Base-by-base conservation (phyloP, 37 sponge, comb jelly and placozoan species). In the Spongilla lacustris region DNA sequence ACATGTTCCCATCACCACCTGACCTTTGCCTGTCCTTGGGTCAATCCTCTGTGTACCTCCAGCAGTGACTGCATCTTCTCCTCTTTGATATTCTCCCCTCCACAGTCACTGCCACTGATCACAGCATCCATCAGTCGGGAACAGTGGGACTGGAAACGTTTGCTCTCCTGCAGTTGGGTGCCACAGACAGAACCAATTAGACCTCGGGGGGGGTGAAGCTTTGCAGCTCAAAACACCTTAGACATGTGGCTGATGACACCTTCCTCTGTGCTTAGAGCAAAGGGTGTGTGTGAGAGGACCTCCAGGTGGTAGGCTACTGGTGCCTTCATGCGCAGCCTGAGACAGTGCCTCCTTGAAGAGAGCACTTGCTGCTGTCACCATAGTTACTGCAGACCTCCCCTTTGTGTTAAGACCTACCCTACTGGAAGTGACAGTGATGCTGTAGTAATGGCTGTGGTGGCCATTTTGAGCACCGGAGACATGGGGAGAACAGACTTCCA, bases 241-340 rank as follows among this genome's bases (percentile, higher is more conserved):
- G 36, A 84, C 75, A 92, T 33, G 36, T 36, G 34, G 17, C 35
- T 28, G 29, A 81, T 79, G 0, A 86, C 76, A 1, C 26, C 31
- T 24, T 91, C 88, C 48, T 92, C 91, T 69, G 89, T 75, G 21
- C 67, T 73, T 11, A 92, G 85, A 10, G 68, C 25, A 49, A 95
- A 95, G 10, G 21, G 11, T 2, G 79, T 19, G 46, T 87, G 33
- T 0, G 96, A 95, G 38, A 80, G 66, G 5, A 95, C 31, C n/a
- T 81, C 84, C 58, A 95, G 68, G 76, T 92, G 93, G 49, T 89
- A 86, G 24, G 85, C 93, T 70, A 89, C 32, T 26, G 94, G 87
- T 34, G 85, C 85, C 68, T 46, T 78, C 35, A 71, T 76, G 66
- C 83, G 84, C 30, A 93, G 31, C 69, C 79, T 85, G 58, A 93